A percentile compares a stretch with the other conserved stretches of the same genome.
phyloP scores from a whole-genome alignment of 2,113 vertebrate species.

The Erythrolamprus reginae region DNA sequence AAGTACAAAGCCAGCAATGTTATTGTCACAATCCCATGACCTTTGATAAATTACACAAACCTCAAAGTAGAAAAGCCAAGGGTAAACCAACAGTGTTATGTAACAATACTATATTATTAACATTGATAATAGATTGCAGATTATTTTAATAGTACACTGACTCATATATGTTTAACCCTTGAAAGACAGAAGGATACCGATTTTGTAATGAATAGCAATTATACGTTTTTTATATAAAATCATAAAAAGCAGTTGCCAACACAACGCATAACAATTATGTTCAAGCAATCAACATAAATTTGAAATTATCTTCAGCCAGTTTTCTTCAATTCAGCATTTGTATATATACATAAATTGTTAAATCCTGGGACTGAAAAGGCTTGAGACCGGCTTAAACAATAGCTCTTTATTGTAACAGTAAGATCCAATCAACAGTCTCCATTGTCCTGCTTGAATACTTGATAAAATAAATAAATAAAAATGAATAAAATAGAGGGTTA shows the following conservation, averaged over 20 bases:
- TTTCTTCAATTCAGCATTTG: not conserved
- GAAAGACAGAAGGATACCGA: not conserved
- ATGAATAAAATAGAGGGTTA: too few species aligned
- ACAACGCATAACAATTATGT: not conserved
- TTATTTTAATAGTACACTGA: not conserved
- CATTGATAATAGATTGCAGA: slow-evolving; percentile 5
- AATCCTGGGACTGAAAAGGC: too few species aligned
- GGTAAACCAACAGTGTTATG: slow-evolving; percentile 23
- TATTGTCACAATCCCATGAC: not conserved
- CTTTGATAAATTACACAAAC: slow-evolving; percentile 6
- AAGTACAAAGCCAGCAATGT: slow-evolving; percentile 12
- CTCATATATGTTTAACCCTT: not conserved
- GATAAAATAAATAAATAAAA: too few species aligned
- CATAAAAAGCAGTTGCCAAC: not conserved
- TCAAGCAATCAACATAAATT: not conserved
- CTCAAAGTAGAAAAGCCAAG: not conserved
- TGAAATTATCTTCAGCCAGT: not conserved
- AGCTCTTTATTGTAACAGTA: too few species aligned
- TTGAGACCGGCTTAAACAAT: too few species aligned
- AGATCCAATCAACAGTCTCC: too few species aligned
- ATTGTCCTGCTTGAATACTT: too few species aligned
- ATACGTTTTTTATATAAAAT: not conserved
- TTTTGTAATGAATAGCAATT: not conserved
- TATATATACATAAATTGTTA: not conserved
- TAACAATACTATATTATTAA: not conserved